Evolutionary conservation across 2,113 vertebrate species (phyloP).

Genomic region (Eurystomus gularis): DNA sequence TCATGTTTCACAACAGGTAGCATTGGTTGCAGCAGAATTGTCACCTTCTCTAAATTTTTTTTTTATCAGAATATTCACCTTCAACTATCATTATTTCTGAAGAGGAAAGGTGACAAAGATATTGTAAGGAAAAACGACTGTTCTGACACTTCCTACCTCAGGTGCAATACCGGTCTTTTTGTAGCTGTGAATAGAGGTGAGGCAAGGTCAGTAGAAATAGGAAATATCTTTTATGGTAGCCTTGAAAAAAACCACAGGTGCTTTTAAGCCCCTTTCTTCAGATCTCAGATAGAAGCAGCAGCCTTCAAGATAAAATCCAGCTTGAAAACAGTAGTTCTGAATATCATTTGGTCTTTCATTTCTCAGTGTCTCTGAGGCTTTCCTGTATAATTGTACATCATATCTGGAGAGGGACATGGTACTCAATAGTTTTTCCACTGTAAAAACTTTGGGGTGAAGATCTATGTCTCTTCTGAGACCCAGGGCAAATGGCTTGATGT

Average conservation of each 20-base stretch:
- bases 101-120: background rate
- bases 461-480: background rate
- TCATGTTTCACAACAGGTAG: background rate
- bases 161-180: background rate
- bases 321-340: background rate
- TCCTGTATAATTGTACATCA: background rate
- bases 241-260: background rate
- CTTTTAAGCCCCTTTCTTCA: background rate
- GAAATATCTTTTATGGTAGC: slow-evolving; percentile 1
- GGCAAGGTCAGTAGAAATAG: background rate
- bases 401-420: background rate
- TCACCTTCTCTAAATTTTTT: background rate
- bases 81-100: background rate
- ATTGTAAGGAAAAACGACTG: background rate
- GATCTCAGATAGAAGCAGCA: background rate
- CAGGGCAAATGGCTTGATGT: background rate
- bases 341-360: background rate
- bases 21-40: background rate
- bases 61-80: background rate
- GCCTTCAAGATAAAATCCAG: background rate
- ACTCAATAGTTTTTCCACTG: background rate
- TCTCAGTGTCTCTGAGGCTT: background rate
- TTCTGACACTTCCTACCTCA: background rate
- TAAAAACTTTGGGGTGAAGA: background rate
- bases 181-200: slow-evolving; percentile 19